Conservation (phyloP, 2,797 vertebrate species). For the Spinus pinus region DNA sequence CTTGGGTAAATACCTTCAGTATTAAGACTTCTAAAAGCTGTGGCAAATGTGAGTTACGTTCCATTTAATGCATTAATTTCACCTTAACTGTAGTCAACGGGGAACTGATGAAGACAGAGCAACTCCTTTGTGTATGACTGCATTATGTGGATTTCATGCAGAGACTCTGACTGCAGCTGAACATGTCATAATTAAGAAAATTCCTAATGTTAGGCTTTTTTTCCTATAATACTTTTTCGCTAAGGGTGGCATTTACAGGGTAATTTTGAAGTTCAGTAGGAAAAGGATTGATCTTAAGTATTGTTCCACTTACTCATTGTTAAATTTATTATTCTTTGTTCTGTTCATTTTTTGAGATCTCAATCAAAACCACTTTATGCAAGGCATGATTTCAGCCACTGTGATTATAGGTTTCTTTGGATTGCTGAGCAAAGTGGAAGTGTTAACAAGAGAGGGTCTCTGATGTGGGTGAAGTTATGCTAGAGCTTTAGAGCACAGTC, state of each 20-base stretch:
- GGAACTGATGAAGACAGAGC: background rate
- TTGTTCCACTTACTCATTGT: slow-evolving; percentile 49
- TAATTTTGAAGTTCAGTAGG: slow-evolving; percentile 56
- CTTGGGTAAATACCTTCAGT: background rate
- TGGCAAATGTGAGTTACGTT: background rate
- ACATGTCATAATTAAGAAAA: slow-evolving; percentile 19
- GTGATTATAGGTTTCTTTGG: slow-evolving; percentile 19
- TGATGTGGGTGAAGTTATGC: background rate
- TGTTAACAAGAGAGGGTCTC: background rate
- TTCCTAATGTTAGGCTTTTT: background rate
- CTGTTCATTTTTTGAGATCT: background rate
- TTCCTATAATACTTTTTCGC: background rate
- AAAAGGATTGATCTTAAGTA: slow-evolving; percentile 52
- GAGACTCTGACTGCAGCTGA: slow-evolving; percentile 23
- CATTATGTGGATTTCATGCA: background rate
- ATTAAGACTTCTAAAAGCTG: background rate
- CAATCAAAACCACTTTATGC: slow-evolving; percentile 37
- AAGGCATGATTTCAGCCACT: background rate
- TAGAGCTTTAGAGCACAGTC: background rate
- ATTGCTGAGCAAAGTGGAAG: background rate
- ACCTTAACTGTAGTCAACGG: background rate
- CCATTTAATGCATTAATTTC: background rate
- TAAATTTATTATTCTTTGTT: slow-evolving; percentile 55
- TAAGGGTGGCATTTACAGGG: background rate
- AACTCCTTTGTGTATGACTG: background rate